Base-by-base conservation (phyloP, 2,888 invertebrate species). In the Hartigia nigra region DNA sequence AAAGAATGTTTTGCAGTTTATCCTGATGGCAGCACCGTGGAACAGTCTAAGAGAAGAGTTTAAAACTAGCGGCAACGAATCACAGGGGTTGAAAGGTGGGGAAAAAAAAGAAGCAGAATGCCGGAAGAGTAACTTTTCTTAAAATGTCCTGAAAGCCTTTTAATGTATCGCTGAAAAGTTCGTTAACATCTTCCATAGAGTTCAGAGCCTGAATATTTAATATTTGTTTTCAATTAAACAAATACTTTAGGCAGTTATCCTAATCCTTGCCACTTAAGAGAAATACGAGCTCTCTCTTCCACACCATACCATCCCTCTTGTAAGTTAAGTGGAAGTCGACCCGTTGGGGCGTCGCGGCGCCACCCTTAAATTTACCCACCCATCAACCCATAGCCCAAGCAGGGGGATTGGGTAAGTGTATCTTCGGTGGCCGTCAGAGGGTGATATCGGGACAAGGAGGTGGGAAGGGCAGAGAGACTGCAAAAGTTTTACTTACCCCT, bases 111-210 rank as follows among this genome's bases (percentile, higher is more conserved):
- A 23, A 1, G 23, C 39, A 39, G 39, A 14, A 39, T 23, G 39
- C 14, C 39, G 39, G 39, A 9, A 9, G 39, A 39, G 39, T 39
- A 39, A 32, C 72, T 72, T 78, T 79, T n/a, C n/a, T 80, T 80
- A 82, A 80, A 81, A 74, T 78, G 78, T 78, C 80, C 86, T 88
- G 87, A 89, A 89, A 89, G 88, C 87, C 86, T 89, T 89, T 88
- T 87, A 87, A 87, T 86, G 87, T 89, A 88, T 78, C 76, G 74
- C 69, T 75, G 75, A 84, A 90, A 14, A 89, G 87, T 90, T 90
- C 84, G 87, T 89, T 88, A 88, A 88, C 86, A 86, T 83, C 83
- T 85, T 80, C 82, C 80, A 32, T 70, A 34, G 74, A 36, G 75
- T 36, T 74, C 35, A n/a, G 74, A 36, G 72, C 78, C 78, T 79